phyloP scores from a whole-genome alignment of 2,797 vertebrate genomes.

The Hoplostethus mediterraneus region DNA sequence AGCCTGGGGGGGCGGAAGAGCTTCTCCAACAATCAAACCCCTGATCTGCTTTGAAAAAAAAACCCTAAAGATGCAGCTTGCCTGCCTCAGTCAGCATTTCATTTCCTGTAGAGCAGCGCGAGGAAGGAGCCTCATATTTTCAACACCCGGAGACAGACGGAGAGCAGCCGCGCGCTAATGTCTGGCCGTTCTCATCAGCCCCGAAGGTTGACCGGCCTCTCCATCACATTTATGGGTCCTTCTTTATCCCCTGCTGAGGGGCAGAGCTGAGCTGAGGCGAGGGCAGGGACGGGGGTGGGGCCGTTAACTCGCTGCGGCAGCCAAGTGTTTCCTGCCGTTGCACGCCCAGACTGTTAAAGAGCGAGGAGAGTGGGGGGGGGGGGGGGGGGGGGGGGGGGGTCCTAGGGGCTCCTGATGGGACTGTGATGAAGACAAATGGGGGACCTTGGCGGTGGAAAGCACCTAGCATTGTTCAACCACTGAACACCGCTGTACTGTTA shows the following conservation, averaged over 20 bases:
- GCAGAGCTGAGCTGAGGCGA: constrained; percentile 29
- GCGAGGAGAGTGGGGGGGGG: not conserved
- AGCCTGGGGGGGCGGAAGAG: constrained; percentile 17
- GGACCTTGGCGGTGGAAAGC: not conserved
- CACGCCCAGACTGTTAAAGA: constrained; percentile 40
- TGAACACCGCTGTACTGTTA: constrained; percentile 10
- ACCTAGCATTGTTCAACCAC: constrained; percentile 4
- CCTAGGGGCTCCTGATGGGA: constrained; percentile 18
- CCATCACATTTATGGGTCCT: constrained; percentile 79
- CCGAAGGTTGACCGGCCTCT: constrained; percentile 72
- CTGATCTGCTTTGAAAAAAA: constrained; percentile 58
- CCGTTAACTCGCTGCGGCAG: not conserved
- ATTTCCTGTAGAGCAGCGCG: constrained; percentile 74
- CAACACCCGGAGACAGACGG: constrained; percentile 57
- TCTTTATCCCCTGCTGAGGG: constrained; percentile 64
- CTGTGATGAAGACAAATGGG: constrained; percentile 43
- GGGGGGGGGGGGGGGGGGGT: constrained; percentile 13
- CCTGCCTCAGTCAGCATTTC: constrained; percentile 71
- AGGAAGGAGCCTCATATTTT: constrained; percentile 66
- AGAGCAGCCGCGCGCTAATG: constrained; percentile 58
- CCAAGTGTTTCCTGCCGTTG: constrained; percentile 24
- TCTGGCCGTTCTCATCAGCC: constrained; percentile 65
- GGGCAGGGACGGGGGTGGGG: constrained; percentile 22
- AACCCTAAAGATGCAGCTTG: constrained; percentile 43
- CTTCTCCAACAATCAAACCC: constrained; percentile 39